These are phyloP conservation scores for Leptopilina myrica DNA, from an alignment of 2,888 invertebrate genomes.

Conservation along the genomic window DNA sequence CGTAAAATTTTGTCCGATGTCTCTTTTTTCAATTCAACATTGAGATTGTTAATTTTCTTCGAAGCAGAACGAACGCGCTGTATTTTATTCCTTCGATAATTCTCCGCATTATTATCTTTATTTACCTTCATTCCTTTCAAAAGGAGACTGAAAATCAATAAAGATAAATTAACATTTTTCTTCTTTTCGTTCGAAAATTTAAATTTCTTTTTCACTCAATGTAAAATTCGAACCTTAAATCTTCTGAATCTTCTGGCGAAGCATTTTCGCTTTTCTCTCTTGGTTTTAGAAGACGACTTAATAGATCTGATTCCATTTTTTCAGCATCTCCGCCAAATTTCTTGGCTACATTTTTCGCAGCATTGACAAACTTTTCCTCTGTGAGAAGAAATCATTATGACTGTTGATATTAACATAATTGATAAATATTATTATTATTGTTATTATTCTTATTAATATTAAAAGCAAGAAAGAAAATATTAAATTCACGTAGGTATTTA, in stretches of 20 bases:
- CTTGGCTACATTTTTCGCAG: conserved; percentile 86
- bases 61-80: conserved; percentile 1
- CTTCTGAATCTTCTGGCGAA: conserved; percentile 34
- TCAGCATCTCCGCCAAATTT: conserved; percentile 83
- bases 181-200: not conserved
- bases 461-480: too few relatives aligned
- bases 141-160: conserved; percentile 80
- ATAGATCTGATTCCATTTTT: conserved; percentile 85
- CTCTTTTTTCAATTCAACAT: not conserved
- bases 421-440: too few relatives aligned
- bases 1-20: not conserved
- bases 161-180: conserved; percentile 37
- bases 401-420: too few relatives aligned
- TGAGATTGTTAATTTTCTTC: conserved; percentile 19
- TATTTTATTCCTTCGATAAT: conserved; percentile 75
- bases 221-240: conserved; percentile 45
- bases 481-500: too few relatives aligned
- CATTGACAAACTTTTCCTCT: conserved; percentile 78
- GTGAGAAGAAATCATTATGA: conserved; percentile 34
- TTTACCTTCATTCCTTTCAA: conserved; percentile 87
- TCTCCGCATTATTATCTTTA: conserved; percentile 64
- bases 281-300: conserved; percentile 82
- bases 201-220: not conserved
- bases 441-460: too few relatives aligned
- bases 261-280: not conserved